Base-by-base conservation (phyloP, 1,140 invertebrate genomes). In the Oedothorax gibbosus region DNA sequence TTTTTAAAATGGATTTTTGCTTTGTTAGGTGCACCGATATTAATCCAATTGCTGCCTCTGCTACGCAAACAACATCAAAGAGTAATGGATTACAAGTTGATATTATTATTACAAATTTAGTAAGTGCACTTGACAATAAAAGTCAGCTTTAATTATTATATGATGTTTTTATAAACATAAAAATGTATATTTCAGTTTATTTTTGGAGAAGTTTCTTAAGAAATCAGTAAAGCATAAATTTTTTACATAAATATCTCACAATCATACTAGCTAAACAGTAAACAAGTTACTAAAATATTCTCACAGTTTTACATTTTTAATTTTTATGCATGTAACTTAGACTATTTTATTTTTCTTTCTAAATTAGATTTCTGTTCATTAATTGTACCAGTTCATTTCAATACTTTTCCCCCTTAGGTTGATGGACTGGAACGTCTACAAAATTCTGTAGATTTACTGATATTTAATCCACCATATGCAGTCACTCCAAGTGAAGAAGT, bases 381-480 rank as follows among this genome's bases (percentile, higher is more conserved):
- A 51, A 2, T 64, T 62, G 20, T 14, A 79, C 35, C 5, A 62
- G 18, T 64, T 77, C 20, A n/a, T 62, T 5, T 15, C 14, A 49
- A 7, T 0, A 18, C 50, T 66, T 50, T 68, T 57, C 51, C 5
- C 54, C 76, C 15, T 20, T 57, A 85, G 85, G 85, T 90, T 2
- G 51, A 68, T 88, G 91, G 57, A 89, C 88, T 90, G 87, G 90
- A 87, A 51, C 76, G 89, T 51, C 81, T 90, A 7, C 72, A 85
- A 57, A 87, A 88, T 8, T 76, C 87, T 75, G 89, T 93, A 88
- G 98, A 99, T 92, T 81, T 99, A 21, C 90, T 99, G 73, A 88
- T 99, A 72, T 99, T 99, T 88, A 99, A 99, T 93, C 98, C 98
- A 2, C 98, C 98, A 0, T 99, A 99, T 92, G 98, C 99, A 65